Percentiles rank a stretch among this genome's conserved stretches.
These are phyloP conservation scores for Castor canadensis DNA, from an alignment of 2,113 vertebrate species.

Conservation along the genomic window DNA sequence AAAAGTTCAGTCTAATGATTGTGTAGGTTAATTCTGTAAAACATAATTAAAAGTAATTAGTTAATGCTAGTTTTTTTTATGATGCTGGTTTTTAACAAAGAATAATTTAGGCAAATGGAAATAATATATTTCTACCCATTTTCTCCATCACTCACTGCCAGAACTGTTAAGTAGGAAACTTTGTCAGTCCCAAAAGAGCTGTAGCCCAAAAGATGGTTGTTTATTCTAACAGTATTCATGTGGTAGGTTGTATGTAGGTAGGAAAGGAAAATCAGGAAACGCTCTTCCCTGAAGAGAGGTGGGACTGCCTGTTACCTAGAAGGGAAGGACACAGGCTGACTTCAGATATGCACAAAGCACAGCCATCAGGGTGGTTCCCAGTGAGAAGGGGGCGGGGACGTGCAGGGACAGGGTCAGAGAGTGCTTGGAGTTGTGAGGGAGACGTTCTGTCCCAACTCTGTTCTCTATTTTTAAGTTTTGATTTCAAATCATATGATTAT, in stretches of 20 bases:
- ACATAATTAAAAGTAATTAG: not conserved
- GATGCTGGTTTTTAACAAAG: not conserved
- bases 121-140: not conserved
- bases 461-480: no score
- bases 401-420: not conserved
- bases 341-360: rapidly evolving
- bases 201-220: not conserved
- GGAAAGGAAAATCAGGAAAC: not conserved
- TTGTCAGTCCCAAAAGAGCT: slow-evolving; percentile 3
- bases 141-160: not conserved
- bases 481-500: not conserved
- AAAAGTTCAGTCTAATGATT: not conserved
- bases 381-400: rapidly evolving
- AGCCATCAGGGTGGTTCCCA: rapidly evolving
- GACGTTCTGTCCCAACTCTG: not conserved
- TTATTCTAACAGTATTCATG: not conserved
- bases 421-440: not conserved
- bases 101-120: slow-evolving; percentile 6
- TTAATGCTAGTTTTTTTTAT: not conserved
- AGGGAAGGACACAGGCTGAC: not conserved
- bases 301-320: not conserved
- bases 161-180: not conserved
- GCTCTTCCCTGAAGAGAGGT: no score
- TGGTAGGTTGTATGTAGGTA: not conserved
- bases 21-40: slow-evolving; percentile 7